phyloP scores from a whole-genome alignment of 2,797 vertebrate species.

The Trematocara caparti region DNA sequence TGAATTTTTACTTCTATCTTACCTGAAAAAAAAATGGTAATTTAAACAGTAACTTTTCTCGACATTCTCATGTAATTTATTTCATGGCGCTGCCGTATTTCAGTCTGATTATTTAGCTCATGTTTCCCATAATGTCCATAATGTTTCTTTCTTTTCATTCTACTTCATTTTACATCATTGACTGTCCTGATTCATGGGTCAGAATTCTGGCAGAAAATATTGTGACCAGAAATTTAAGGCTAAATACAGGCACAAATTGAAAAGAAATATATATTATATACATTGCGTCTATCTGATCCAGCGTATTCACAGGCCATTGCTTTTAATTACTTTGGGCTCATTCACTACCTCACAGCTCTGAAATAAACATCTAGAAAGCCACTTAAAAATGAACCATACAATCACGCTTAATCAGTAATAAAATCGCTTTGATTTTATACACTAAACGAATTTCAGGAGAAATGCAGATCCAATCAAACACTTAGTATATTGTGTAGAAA shows the following conservation, averaged over 20 bases:
- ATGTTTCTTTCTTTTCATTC: conserved; percentile 1
- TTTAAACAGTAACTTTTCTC: conserved; percentile 5
- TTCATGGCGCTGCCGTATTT: conserved; percentile 37
- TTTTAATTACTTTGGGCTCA: conserved; percentile 51
- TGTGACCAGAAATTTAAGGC: conserved; percentile 14
- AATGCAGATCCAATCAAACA: conserved; percentile 37
- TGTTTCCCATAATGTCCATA: conserved; percentile 14
- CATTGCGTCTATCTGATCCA: conserved; percentile 7
- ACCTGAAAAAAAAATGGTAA: conserved; percentile 1
- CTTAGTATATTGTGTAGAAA: conserved; percentile 28
- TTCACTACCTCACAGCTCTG: conserved; percentile 49
- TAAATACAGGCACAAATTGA: conserved; percentile 17
- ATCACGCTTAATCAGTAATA: conserved; percentile 41
- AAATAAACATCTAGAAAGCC: conserved; percentile 30
- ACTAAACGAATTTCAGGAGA: conserved; percentile 17
- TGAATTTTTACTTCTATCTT: conserved; percentile 50
- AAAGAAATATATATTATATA: not conserved
- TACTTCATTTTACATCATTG: conserved; percentile 3
- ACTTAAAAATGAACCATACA: conserved; percentile 44
- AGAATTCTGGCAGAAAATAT: conserved; percentile 44
- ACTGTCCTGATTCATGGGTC: conserved; percentile 23
- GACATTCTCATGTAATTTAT: conserved; percentile 43
- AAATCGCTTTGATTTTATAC: conserved; percentile 34
- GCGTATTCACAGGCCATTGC: conserved; percentile 32
- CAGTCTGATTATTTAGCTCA: not conserved